Base-by-base conservation (phyloP, 2,113 vertebrate genomes). In the Cephalopholis sonnerati region DNA sequence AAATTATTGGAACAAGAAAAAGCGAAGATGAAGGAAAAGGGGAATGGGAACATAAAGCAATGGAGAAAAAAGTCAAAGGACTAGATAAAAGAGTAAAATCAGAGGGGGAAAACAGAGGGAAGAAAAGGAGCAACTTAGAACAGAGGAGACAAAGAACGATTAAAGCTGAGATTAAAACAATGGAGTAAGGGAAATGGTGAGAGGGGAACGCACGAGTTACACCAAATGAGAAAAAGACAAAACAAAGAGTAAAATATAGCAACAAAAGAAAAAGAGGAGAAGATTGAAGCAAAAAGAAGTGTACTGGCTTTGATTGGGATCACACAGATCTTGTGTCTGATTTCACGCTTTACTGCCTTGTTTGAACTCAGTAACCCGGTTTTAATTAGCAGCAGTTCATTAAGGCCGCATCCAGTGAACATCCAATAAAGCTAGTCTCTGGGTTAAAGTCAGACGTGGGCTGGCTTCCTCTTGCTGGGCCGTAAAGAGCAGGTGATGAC, bases 301-400 rank as follows among this genome's bases (percentile, higher is more conserved):
- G 41, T 7, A n/a, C 61, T 51, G 48, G 17, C 36, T 62, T 70
- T 67, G 25, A 65, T 29, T 74, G 61, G 7, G 58, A 74, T 87
- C 77, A 48, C 72, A 55, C 36, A 50, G 58, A 50, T 85, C 50
- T 22, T 69, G 10, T 13, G 20, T 88, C 41, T 71, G 50, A 85
- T 86, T 82, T 86, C 65, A 79, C 65, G 36, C 70, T 81, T 81
- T 82, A 83, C 76, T 81, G 79, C 79, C 29, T 88, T 15, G 59
- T 86, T 85, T 86, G 75, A 91, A 88, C 84, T 75, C 74, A 63
- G 44, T 66, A 74, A 78, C 74, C 75, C 36, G 12, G n/a, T 65
- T 87, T 72, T 79, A 86, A 91, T 90, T 73, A 81, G 64, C 71
- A 48, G 74, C 65, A 2, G 17, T 87, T 91, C 74, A 87, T 83